A percentile compares a stretch with the other conserved stretches of the same genome.
These are phyloP conservation scores for Callosobruchus maculatus DNA, from an alignment of 2,888 invertebrate species.

Conservation along the genomic window DNA sequence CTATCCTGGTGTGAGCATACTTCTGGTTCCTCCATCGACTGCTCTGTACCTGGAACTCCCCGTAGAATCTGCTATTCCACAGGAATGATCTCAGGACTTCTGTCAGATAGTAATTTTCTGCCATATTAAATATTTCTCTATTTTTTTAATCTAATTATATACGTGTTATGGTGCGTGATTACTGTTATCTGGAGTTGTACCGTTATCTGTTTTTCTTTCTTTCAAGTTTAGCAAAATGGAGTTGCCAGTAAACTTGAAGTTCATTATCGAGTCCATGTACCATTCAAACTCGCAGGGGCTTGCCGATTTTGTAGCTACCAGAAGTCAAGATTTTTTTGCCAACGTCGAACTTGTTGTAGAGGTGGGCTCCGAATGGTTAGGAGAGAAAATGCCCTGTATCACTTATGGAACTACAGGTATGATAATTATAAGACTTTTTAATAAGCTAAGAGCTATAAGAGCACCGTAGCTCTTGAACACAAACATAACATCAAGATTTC, in stretches of 20 bases:
- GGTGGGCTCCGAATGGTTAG: constrained; percentile 49
- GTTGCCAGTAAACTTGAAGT: constrained; percentile 49
- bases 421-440: not conserved
- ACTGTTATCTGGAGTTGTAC: not conserved
- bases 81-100: too few relatives aligned
- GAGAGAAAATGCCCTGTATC: constrained; percentile 48
- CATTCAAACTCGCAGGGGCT: constrained; percentile 44
- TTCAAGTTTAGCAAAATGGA: constrained; percentile 34
- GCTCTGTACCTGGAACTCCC: too few relatives aligned
- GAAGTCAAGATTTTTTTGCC: constrained; percentile 42
- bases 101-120: too few relatives aligned
- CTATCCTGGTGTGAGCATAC: too few relatives aligned
- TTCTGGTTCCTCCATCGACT: too few relatives aligned
- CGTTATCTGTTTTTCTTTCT: constrained; percentile 23
- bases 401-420: constrained; percentile 48
- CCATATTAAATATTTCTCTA: too few relatives aligned
- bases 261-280: constrained; percentile 49
- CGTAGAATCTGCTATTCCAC: too few relatives aligned
- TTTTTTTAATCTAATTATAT: too few relatives aligned
- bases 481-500: too few relatives aligned
- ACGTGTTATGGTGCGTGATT: too few relatives aligned
- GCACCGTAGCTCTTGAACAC: too few relatives aligned
- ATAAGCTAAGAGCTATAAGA: too few relatives aligned
- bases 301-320: constrained; percentile 40
- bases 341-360: constrained; percentile 45